Percentiles rank a stretch among this genome's conserved stretches.
Evolutionary conservation across 2,113 vertebrate species (phyloP).

Genomic region (Athene noctua): DNA sequence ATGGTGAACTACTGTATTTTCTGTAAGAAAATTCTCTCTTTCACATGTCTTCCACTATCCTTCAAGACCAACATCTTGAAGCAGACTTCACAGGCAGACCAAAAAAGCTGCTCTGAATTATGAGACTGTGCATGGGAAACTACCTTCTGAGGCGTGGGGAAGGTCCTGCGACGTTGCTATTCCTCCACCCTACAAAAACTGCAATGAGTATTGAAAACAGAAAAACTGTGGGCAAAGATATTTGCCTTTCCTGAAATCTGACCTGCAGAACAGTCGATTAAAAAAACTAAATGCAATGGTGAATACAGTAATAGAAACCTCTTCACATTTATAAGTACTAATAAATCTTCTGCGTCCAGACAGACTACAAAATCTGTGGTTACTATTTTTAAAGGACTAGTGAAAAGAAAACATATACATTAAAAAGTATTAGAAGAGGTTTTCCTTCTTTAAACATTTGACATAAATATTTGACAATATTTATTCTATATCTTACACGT

Average conservation of each 20-base stretch:
- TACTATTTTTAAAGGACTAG: slow-evolving; percentile 20
- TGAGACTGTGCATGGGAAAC: background rate
- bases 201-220: background rate
- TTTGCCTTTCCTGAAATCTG: slow-evolving; percentile 31
- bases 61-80: background rate
- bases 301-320: background rate
- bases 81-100: background rate
- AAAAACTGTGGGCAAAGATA: slow-evolving; percentile 27
- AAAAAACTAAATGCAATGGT: background rate
- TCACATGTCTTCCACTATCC: background rate
- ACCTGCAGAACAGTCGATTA: background rate
- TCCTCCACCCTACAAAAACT: background rate
- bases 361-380: background rate
- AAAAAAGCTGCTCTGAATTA: background rate
- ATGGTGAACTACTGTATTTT: background rate
- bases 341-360: background rate
- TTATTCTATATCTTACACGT: background rate
- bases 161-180: background rate
- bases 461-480: slow-evolving; percentile 11
- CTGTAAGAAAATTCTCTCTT: background rate
- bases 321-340: slow-evolving; percentile 7
- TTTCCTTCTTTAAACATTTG: slow-evolving; percentile 10
- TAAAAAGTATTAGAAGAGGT: slow-evolving; percentile 1
- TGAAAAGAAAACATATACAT: slow-evolving; percentile 6
- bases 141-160: background rate